phyloP scores from a whole-genome alignment of 2,797 vertebrate species.

The Anguilla marmorata region DNA sequence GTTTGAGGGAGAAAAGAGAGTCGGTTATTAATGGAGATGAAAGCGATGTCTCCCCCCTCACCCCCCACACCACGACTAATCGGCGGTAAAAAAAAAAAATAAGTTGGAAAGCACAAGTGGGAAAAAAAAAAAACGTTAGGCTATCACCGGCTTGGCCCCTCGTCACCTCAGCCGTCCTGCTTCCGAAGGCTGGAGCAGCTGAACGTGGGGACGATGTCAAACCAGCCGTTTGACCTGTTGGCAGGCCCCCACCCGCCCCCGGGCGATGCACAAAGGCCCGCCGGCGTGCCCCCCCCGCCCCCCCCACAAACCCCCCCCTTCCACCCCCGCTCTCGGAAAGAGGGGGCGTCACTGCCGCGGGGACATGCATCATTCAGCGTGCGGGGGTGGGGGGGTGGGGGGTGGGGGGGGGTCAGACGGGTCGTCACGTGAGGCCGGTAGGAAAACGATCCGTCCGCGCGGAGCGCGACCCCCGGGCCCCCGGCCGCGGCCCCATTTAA shows the following conservation, averaged over 20 bases:
- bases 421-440: constrained; percentile 52
- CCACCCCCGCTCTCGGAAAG: constrained; percentile 36
- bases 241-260: constrained; percentile 46
- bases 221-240: constrained; percentile 45
- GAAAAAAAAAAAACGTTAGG: constrained; percentile 24
- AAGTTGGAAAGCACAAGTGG: not conserved
- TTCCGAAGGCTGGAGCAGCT: constrained; percentile 53
- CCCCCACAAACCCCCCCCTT: constrained; percentile 41
- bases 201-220: constrained; percentile 55
- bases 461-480: constrained; percentile 38
- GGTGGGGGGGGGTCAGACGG: not conserved
- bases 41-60: constrained; percentile 45
- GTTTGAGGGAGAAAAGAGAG: constrained; percentile 40
- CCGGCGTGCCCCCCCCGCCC: constrained; percentile 42
- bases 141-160: constrained; percentile 31
- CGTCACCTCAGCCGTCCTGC: constrained; percentile 43
- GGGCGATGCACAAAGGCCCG: constrained; percentile 49
- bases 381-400: not conserved
- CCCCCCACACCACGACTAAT: constrained; percentile 63
- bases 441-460: constrained; percentile 41
- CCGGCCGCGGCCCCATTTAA: constrained; percentile 33
- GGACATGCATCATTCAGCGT: constrained; percentile 44
- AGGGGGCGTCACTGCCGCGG: constrained; percentile 32
- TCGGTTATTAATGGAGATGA: constrained; percentile 60
- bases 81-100: constrained; percentile 64